Base-by-base conservation (phyloP, 2,888 invertebrate species). In the Drosophila cognata region DNA sequence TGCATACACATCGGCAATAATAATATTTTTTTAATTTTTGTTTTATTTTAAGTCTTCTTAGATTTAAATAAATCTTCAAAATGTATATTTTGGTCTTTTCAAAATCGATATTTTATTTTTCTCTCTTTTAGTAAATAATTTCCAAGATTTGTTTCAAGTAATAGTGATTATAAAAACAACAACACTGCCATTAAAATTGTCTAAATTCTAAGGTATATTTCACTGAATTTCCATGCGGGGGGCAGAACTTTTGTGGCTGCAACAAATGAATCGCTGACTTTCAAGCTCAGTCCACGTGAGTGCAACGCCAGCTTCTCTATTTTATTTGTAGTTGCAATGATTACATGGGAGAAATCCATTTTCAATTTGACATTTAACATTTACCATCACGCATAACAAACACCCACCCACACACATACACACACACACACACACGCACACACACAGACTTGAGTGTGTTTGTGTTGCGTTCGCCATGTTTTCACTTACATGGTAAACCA, bases 331-430 rank as follows among this genome's bases (percentile, higher is more conserved):
- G 66, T 55, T 66, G 56, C 62, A 36, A 71, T 53, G 51, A 56
- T 68, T 82, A 79, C 79, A 82, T 84, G 77, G 10, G 57, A 67
- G 65, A 74, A 83, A 58, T 52, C 46, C 48, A 73, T 46, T 67
- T 62, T 16, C 11, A 62, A 43, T 53, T 63, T 65, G n/a, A 33
- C 77, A 68, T 28, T 58, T 41, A 38, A 60, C 38, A 64, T 60
- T 59, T 53, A 33, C 41, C 18, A 7, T 48, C 25, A 35, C 5
- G 13, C 59, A 36, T 43, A 57, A 31, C 29, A 43, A 31, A n/a
- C 11, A 33, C 11, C 11, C 33, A 52, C 11, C 0, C 8, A 16
- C 28, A 16, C 11, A 21, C 16, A 13, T 28, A 25, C 5, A 4
- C 8, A 28, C 48, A 25, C 2, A 7, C 25, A 28, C 16, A 11